These are phyloP conservation scores for Eubasilissa splendida DNA, from an alignment of 2,888 invertebrate genomes.

Conservation along the genomic window DNA sequence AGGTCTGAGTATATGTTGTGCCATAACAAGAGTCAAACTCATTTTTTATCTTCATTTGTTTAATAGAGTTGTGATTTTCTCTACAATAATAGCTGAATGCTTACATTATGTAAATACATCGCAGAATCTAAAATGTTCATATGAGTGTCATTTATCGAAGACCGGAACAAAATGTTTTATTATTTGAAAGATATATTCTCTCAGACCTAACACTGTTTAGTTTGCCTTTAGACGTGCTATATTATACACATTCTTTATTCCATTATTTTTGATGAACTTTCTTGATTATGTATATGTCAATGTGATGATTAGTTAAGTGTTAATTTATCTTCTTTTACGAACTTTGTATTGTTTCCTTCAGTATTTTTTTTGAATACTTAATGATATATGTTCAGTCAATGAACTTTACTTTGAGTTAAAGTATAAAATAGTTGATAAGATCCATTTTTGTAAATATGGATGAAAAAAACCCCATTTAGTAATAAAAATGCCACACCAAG, in stretches of 20 bases:
- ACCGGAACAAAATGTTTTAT: not conserved
- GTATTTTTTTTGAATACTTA: constrained; percentile 37
- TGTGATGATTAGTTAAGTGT: constrained; percentile 47
- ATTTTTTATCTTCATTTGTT: constrained; percentile 4
- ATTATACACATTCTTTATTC: constrained; percentile 32
- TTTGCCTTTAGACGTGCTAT: constrained; percentile 19
- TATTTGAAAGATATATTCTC: not conserved
- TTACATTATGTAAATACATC: constrained; percentile 5
- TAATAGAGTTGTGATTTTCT: not conserved
- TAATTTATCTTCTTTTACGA: constrained; percentile 50
- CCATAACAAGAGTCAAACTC: constrained; percentile 1
- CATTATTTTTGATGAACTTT: constrained; percentile 24
- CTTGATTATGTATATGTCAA: constrained; percentile 33
- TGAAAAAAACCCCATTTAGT: constrained; percentile 58
- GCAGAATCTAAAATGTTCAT: not conserved
- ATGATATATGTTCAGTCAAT: constrained; percentile 33
- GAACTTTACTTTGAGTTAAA: constrained; percentile 25
- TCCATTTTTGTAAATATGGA: constrained; percentile 59
- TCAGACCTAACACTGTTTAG: constrained; percentile 29
- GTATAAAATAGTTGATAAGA: constrained; percentile 51
- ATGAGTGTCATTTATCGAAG: not conserved
- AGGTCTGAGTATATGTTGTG: constrained; percentile 13
- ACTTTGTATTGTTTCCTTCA: constrained; percentile 34
- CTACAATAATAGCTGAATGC: too few species aligned
- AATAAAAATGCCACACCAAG: constrained; percentile 45